These are phyloP conservation scores for Momotus momota DNA, from an alignment of 2,797 vertebrate genomes.

Conservation along the genomic window DNA sequence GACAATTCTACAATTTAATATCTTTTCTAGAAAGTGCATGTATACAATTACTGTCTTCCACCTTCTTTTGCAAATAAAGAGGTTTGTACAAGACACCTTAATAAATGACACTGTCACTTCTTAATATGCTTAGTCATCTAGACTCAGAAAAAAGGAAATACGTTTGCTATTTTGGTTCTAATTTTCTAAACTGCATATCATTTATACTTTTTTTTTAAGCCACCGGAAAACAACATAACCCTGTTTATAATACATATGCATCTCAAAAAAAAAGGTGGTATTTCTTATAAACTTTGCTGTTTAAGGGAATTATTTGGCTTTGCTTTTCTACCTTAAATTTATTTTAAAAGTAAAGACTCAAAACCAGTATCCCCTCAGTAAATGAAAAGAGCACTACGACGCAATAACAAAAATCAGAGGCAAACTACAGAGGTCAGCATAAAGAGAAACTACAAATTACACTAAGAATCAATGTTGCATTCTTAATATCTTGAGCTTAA, in stretches of 20 bases:
- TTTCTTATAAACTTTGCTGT: not conserved
- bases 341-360: not conserved
- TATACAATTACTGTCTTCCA: not conserved
- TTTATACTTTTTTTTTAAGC: not conserved
- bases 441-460: constrained; percentile 24
- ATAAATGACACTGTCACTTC: not conserved
- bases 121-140: not conserved
- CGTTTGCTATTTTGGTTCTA: not conserved
- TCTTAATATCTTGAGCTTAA: not conserved
- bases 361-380: not conserved
- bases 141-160: not conserved
- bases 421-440: constrained; percentile 71
- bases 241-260: not conserved
- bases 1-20: not conserved
- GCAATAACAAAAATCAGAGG: constrained; percentile 22
- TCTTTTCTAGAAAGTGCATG: not conserved
- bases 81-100: not conserved
- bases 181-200: not conserved
- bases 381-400: not conserved
- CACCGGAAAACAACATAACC: not conserved
- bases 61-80: not conserved
- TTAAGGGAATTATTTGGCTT: constrained; percentile 8
- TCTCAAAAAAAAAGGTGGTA: not conserved
- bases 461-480: not conserved
- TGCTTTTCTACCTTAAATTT: not conserved